A percentile compares a stretch with the other conserved stretches of the same genome.
These are phyloP conservation scores for Potorous gilbertii DNA, from an alignment of 2,797 vertebrate species.

Conservation along the genomic window DNA sequence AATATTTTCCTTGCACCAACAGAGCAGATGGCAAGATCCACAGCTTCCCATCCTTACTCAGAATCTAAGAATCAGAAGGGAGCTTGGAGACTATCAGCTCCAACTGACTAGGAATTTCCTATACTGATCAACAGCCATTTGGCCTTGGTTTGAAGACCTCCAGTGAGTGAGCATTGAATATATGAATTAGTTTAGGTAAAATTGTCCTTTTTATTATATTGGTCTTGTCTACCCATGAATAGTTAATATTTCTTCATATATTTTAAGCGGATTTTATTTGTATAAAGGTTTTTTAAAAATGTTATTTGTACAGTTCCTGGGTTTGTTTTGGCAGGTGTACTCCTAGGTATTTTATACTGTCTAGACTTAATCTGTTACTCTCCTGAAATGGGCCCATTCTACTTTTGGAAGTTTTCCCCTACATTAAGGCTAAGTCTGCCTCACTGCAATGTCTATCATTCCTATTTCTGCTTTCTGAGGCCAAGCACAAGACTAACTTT, in stretches of 20 bases:
- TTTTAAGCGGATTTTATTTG: no score
- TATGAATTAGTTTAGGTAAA: no score
- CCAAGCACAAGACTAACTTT: not conserved
- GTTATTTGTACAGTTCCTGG: no score
- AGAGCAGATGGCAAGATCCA: not conserved
- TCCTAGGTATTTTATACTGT: no score
- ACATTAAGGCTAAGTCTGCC: not conserved
- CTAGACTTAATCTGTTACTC: not conserved
- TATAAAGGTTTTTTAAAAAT: no score
- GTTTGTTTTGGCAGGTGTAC: no score
- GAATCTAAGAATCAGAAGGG: not conserved
- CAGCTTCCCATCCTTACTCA: not conserved
- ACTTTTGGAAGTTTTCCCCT: not conserved
- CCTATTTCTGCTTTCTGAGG: not conserved
- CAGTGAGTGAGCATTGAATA: not conserved
- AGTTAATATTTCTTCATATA: no score
- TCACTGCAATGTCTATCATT: not conserved
- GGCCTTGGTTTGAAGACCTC: not conserved
- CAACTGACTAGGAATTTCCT: not conserved
- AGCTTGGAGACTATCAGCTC: not conserved
- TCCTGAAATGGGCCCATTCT: not conserved
- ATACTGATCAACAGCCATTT: not conserved
- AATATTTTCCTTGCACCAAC: not conserved
- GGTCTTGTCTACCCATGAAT: no score
- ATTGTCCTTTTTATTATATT: no score